Evolutionary conservation across 2,888 invertebrate genomes (phyloP), one percentile per base, ranked within the genome.

Genomic region (Rotaria macrura): DNA sequence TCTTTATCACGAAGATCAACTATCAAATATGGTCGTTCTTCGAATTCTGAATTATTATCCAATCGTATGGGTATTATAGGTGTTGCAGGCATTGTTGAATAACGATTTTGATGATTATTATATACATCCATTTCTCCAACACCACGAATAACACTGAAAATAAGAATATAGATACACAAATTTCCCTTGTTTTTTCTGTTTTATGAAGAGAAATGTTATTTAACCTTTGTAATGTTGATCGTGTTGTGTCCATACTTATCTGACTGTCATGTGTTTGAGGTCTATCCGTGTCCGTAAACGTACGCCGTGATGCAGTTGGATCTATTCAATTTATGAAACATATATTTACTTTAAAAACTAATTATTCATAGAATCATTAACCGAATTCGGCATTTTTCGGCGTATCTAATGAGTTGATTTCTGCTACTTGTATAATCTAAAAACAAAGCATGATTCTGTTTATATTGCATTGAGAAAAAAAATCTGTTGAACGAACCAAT

Each of bases 1-100:
- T 91, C 91, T 38, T 85, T 84, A 79, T 91, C 90, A 85, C 92
- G 87, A 65, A 92, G 89, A 88, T 92, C 92, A 87, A 92, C 88
- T 84, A 92, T 87, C 34, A 92, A 88, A 87, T 91, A 92, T 0
- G 92, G 92, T 85, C 89, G 88, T 83, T 86, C 85, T 17, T 40
- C 49, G 20, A 54, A 65, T 84, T 85, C 74, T 87, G 49, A 87
- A 86, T 74, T 74, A 47, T n/a, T n/a, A n/a, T n/a, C n/a, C n/a
- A n/a, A n/a, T n/a, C n/a, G n/a, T n/a, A 65, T 65, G 29, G 55
- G 72, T 25, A 83, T 85, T 52, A 40, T 79, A 52, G 79, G 65
- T 47, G 79, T 84, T 54, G 38, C 29, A 49, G 85, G 25, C n/a
- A 72, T 40, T 17, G 20, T 29, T 34, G 65, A 65, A 34, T 5